Evolutionary conservation across 2,888 invertebrate species (phyloP).

Genomic region (Orchesella flavescens): DNA sequence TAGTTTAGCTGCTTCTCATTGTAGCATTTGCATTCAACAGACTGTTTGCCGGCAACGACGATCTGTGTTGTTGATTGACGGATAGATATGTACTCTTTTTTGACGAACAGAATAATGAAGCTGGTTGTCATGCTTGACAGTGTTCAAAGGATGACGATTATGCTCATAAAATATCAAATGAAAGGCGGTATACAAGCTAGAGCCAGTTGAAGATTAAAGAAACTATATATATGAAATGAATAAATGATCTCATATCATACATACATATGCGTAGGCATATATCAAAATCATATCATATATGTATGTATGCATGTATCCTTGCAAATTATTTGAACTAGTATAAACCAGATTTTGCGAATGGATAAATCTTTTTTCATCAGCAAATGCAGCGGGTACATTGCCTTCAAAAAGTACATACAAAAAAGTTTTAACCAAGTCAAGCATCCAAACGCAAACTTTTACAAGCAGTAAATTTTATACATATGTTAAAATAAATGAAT

Average conservation of each 20-base stretch:
- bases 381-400: conserved; percentile 32
- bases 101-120: not conserved
- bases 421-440: not conserved
- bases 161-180: not conserved
- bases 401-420: conserved; percentile 1
- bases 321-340: conserved; percentile 22
- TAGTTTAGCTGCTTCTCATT: too few relatives aligned
- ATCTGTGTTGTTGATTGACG: too few relatives aligned
- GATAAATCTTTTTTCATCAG: conserved; percentile 36
- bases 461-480: not conserved
- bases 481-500: conserved; percentile 16
- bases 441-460: not conserved
- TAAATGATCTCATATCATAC: too few relatives aligned
- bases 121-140: not conserved
- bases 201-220: too few relatives aligned
- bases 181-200: too few relatives aligned
- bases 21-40: too few relatives aligned
- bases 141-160: not conserved
- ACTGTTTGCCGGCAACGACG: too few relatives aligned
- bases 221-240: too few relatives aligned
- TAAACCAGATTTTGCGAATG: conserved; percentile 28
- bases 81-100: not conserved
- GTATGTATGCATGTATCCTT: not conserved
- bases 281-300: not conserved
- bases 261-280: not conserved